phyloP scores from a whole-genome alignment of 23 tunicate genomes.

The Ascidia mentula region DNA sequence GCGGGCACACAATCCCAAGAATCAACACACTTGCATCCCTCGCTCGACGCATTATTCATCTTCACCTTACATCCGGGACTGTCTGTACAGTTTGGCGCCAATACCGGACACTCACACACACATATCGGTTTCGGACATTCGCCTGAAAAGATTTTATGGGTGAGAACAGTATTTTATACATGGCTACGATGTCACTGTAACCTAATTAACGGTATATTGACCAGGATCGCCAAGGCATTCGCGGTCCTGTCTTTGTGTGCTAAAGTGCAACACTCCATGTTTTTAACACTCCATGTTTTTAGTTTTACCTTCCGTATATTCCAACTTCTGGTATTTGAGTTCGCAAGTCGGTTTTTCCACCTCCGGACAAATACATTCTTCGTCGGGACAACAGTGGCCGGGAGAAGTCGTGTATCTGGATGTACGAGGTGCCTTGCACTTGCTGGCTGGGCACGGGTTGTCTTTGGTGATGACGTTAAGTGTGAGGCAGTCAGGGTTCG shows the following conservation, averaged over 20 bases:
- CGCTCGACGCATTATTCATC: constrained; percentile 4
- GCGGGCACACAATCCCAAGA: constrained; percentile 19
- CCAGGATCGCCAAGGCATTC: no score
- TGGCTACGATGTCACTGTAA: no score
- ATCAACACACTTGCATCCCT: constrained; percentile 24
- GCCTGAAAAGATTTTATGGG: no score
- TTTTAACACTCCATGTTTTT: no score
- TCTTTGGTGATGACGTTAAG: not conserved
- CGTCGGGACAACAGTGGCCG: constrained; percentile 28
- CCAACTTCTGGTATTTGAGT: not conserved
- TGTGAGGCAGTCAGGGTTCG: not conserved
- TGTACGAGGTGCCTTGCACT: constrained; percentile 11
- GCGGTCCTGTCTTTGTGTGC: no score
- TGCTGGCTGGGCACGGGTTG: constrained; percentile 16
- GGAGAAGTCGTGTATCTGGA: constrained; percentile 13
- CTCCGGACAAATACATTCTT: constrained; percentile 30
- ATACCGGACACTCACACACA: constrained; percentile 32
- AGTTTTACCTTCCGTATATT: constrained; percentile 19
- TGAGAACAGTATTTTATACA: no score
- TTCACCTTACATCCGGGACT: constrained; percentile 46
- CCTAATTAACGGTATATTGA: no score
- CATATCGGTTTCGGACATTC: constrained; percentile 38
- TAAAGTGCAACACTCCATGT: no score
- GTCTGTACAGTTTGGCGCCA: constrained; percentile 10
- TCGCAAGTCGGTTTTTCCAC: constrained; percentile 5